phyloP scores from a whole-genome alignment of 2,797 vertebrate species.

The Jordanella pulchra region DNA sequence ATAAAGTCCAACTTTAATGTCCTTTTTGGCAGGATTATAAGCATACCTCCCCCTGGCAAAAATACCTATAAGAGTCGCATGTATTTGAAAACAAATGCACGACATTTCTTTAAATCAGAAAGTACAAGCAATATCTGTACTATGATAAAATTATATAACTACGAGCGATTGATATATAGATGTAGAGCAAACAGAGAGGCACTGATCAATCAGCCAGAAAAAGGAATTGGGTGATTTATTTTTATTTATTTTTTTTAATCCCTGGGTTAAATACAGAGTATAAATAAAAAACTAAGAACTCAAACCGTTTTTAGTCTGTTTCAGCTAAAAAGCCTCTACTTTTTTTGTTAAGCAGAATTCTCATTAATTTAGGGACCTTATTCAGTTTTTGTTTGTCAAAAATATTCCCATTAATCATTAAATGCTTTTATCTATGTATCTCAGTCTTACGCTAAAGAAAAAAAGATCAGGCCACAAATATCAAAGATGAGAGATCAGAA shows the following conservation, averaged over 20 bases:
- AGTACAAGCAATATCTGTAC: neutral
- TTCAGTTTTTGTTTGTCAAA: neutral
- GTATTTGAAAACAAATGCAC: neutral
- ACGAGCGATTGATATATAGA: too few species aligned
- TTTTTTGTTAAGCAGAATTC: neutral
- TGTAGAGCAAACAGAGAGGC: neutral
- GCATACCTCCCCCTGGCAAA: conserved; percentile 24
- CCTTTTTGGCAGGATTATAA: conserved; percentile 45
- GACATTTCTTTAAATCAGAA: neutral
- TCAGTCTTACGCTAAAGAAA: neutral
- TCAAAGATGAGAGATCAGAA: neutral
- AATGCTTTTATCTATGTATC: neutral
- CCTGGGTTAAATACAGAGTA: neutral
- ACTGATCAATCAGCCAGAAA: neutral
- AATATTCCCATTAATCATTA: neutral
- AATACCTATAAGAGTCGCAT: conserved; percentile 32
- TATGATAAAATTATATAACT: neutral
- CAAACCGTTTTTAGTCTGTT: neutral
- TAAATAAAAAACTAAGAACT: neutral
- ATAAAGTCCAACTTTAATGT: conserved; percentile 65
- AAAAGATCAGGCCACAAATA: neutral
- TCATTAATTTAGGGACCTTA: neutral
- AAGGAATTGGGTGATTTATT: neutral
- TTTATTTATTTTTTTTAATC: neutral
- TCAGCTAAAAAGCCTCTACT: neutral